Conservation (phyloP, 2,888 invertebrate species). For the Catocala fraxini region DNA sequence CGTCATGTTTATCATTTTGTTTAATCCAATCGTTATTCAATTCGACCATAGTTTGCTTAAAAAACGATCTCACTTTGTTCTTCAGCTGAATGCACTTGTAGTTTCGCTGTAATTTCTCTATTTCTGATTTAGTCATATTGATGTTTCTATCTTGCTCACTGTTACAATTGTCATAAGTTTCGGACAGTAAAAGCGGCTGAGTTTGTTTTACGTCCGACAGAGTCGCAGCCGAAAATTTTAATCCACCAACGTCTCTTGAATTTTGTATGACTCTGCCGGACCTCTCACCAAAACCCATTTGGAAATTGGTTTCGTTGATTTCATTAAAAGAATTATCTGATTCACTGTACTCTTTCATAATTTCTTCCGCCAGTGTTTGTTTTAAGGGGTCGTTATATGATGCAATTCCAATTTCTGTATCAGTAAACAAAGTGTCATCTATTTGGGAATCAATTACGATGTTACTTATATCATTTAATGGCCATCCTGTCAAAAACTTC, state of each 20-base stretch:
- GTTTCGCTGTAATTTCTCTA: slow-evolving; percentile 58
- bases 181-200: slow-evolving; percentile 83
- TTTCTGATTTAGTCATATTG: slow-evolving; percentile 51
- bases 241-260: slow-evolving; percentile 73
- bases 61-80: slow-evolving; percentile 74
- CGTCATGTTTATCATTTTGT: slow-evolving; percentile 52
- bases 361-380: slow-evolving; percentile 74
- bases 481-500: slow-evolving; percentile 68
- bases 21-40: slow-evolving; percentile 58
- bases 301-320: slow-evolving; percentile 76
- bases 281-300: slow-evolving; percentile 88
- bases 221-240: slow-evolving; percentile 86
- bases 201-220: slow-evolving; percentile 88
- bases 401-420: slow-evolving; percentile 43
- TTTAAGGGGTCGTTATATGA: slow-evolving; percentile 56
- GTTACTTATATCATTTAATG: slow-evolving; percentile 53
- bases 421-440: slow-evolving; percentile 59
- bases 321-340: slow-evolving; percentile 52
- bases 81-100: slow-evolving; percentile 66
- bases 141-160: slow-evolving; percentile 36
- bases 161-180: slow-evolving; percentile 53
- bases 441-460: slow-evolving; percentile 35
- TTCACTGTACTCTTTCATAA: slow-evolving; percentile 60
- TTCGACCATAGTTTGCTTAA: slow-evolving; percentile 67
- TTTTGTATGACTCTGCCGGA: slow-evolving; percentile 87